Conservation (phyloP, 2,888 invertebrate genomes). For the Drosophila atroscutellata region DNA sequence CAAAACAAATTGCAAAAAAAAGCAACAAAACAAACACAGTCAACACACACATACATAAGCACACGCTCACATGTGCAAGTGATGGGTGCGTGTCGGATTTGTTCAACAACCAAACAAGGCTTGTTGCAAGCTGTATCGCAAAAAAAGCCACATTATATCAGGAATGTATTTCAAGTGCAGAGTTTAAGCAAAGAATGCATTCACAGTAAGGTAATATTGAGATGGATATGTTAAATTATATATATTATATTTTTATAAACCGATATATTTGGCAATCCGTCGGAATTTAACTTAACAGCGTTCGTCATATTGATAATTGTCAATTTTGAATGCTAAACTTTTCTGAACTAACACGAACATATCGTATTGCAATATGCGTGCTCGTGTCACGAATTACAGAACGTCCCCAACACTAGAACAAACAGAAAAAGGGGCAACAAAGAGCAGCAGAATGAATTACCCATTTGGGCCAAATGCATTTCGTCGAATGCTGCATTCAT, state of each 20-base stretch:
- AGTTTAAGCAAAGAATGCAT: not conserved
- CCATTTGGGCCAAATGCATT: constrained; percentile 65
- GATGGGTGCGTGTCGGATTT: constrained; percentile 10
- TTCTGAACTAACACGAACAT: not conserved
- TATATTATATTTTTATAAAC: not conserved
- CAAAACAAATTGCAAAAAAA: constrained; percentile 73
- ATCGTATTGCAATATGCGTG: not conserved
- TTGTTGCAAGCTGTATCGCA: not conserved
- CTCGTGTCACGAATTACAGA: not conserved
- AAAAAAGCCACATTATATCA: not conserved
- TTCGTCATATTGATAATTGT: not conserved
- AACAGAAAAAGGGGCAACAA: constrained; percentile 9
- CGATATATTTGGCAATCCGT: not conserved
- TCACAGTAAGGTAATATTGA: not conserved
- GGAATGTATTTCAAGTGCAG: not conserved
- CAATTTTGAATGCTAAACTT: not conserved
- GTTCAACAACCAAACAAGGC: not conserved
- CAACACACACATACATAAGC: not conserved
- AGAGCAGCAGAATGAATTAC: constrained; percentile 67
- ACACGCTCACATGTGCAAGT: constrained; percentile 7
- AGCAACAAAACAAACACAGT: constrained; percentile 18
- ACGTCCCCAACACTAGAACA: constrained; percentile 4
- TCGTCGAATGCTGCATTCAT: constrained; percentile 39
- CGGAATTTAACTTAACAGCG: not conserved
- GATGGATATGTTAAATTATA: not conserved